Percentiles rank a stretch among this genome's conserved stretches.
These are phyloP conservation scores for Myrmecophaga tridactyla DNA, from an alignment of 2,113 vertebrate genomes.

Conservation along the genomic window DNA sequence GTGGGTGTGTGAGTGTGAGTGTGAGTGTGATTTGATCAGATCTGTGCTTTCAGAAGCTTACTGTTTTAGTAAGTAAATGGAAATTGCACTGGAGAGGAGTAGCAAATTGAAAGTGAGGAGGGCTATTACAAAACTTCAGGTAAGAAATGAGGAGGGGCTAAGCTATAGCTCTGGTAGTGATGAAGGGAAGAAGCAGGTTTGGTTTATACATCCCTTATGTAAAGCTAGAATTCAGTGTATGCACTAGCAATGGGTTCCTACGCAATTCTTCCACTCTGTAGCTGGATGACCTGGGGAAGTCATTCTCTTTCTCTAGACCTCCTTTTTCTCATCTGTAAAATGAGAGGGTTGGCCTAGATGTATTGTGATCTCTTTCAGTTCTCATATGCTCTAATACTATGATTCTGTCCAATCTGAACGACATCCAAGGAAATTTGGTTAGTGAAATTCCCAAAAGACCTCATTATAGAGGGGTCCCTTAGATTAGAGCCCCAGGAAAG, in stretches of 20 bases:
- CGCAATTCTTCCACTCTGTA: background rate
- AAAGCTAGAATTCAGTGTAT: background rate
- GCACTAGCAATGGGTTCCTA: background rate
- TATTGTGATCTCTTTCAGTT: background rate
- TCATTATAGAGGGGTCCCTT: conserved; percentile 56
- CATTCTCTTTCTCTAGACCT: background rate
- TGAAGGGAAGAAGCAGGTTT: background rate
- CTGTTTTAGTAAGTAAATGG: background rate
- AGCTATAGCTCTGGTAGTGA: background rate
- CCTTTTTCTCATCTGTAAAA: conserved; percentile 40
- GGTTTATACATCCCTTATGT: background rate
- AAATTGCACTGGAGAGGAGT: background rate
- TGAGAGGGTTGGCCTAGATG: background rate
- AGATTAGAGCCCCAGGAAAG: conserved; percentile 37
- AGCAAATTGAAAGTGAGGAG: background rate
- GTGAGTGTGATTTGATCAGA: background rate
- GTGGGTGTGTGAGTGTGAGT: background rate
- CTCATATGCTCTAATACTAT: background rate
- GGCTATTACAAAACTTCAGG: background rate
- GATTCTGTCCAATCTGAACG: conserved; percentile 56
- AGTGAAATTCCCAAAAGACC: conserved; percentile 51
- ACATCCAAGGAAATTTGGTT: conserved; percentile 60
- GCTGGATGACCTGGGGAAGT: background rate
- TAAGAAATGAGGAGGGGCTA: background rate
- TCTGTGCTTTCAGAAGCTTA: background rate